These are phyloP conservation scores for Diglossa brunneiventris DNA, from an alignment of 2,113 vertebrate species.

Conservation along the genomic window DNA sequence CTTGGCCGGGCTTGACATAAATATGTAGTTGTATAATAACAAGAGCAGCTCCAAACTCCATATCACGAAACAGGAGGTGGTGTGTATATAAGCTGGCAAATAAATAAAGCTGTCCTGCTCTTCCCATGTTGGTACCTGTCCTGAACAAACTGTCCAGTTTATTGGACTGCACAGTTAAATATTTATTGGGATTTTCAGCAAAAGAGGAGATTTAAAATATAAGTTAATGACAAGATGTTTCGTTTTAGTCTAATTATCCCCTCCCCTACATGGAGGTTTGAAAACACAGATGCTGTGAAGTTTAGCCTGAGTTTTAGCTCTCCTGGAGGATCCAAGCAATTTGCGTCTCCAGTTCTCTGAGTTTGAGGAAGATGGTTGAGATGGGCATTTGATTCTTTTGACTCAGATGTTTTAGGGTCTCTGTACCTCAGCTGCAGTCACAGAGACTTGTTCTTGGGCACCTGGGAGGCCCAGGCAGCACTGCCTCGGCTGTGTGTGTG, in stretches of 20 bases:
- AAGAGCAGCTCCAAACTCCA: background rate
- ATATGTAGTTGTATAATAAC: background rate
- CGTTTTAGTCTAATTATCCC: background rate
- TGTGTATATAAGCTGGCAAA: background rate
- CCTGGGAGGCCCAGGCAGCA: background rate
- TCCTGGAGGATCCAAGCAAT: background rate
- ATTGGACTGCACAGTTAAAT: background rate
- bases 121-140: background rate
- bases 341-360: background rate
- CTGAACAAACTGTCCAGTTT: background rate
- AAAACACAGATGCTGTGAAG: rapidly evolving
- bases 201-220: background rate
- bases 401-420: background rate
- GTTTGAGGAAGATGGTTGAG: background rate
- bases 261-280: background rate
- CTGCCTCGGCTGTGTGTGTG: background rate
- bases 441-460: background rate
- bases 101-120: background rate
- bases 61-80: background rate
- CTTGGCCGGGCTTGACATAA: background rate
- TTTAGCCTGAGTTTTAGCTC: background rate
- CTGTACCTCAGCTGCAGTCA: background rate
- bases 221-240: background rate
- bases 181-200: background rate
- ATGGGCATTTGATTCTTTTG: background rate